Evolutionary conservation across 2,113 vertebrate species (phyloP), one percentile per base, ranked within the genome.

Genomic region (Sylvietta virens): DNA sequence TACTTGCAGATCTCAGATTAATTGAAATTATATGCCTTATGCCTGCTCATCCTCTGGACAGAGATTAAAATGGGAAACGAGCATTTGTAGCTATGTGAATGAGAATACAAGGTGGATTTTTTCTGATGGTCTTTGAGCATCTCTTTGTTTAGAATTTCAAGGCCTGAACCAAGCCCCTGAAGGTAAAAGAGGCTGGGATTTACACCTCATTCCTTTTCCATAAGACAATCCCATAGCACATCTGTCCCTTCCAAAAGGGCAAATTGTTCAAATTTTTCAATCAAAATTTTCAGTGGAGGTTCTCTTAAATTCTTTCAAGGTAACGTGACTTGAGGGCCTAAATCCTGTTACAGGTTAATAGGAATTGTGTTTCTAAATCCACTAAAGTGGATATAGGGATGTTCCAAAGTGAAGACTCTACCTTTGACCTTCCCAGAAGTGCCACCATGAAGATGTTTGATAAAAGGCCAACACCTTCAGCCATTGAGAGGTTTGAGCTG

Each of bases 1-100:
- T 77, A 92, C 47, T 70, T 42, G 54, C 44, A 82, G 71, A 88
- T 88, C 85, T 95, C 78, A 96, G 94, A 95, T 97, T 97, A 97
- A 94, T 90, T 93, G 73, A 85, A 95, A 93, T 95, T 94, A 94
- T 89, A 78, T 86, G 51, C 72, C 56, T 84, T 81, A 56, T 45
- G 56, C 70, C 66, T 92, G 50, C 45, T 90, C 74, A 35, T 94
- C 71, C 76, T 93, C 60, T 47, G 72, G 88, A 95, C 81, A 69
- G 73, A 95, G 84, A 91, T 74, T 94, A 86, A 89, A 94, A 89
- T 60, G 69, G 40, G 61, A 91, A 94, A 86, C 27, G 31, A 81
- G 21, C 57, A 30, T 72, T 65, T 72, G 45, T 45, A 72, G 73
- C n/a, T 65, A 61, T 0, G 0, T 35, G 44, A 40, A 61, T 35